Evolutionary conservation across 35 echinoderm and acorn worm genomes (phyloP), one percentile per base, ranked within the genome.

Genomic region (Heliocidaris erythrogramma): DNA sequence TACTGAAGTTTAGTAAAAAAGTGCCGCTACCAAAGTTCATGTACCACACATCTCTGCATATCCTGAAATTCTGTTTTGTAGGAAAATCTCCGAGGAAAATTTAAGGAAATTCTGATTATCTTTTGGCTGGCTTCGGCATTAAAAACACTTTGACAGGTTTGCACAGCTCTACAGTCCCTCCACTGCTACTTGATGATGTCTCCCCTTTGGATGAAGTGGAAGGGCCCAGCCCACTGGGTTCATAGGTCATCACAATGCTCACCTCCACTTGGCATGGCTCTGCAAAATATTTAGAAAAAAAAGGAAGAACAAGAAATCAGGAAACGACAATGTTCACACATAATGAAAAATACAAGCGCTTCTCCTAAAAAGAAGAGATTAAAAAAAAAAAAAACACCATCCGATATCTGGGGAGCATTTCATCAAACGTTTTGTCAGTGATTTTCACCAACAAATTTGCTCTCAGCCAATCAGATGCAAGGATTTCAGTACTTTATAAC

Each of bases 181-280:
- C 88, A 90, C 89, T 95, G 48, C 86, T 88, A n/a, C 93, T n/a
- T 71, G 60, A 85, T 69, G 90, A 48, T 18, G 14, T 27, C 13
- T 69, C 90, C 24, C 84, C 94, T 59, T 49, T 88, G 9, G 92
- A 84, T 31, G 59, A 90, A 49, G 60, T 50, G 47, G 92, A 47
- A 30, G 94, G 93, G 90, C 88, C 93, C 30, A 95, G 31, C 24
- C 10, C 30, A 60, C 95, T 93, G 9, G 95, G 96, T 24, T 93
- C 49, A 90, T 96, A 97, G 50, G 90, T 95, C 94, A 96, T 97
- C 6, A 99, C 97, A 18, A 99, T 69, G 53, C 93, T 96, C 5
- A 99, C 52, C 60, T 99, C 96, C 49, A 99, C 90, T 35, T 99
- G 96, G 60, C 98, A 97, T 49, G 98, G 98, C 90, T 99, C 98